A percentile compares a stretch with the other conserved stretches of the same genome.
Conservation (phyloP, 2,888 invertebrate genomes). For the Pandemis cinnamomeana region DNA sequence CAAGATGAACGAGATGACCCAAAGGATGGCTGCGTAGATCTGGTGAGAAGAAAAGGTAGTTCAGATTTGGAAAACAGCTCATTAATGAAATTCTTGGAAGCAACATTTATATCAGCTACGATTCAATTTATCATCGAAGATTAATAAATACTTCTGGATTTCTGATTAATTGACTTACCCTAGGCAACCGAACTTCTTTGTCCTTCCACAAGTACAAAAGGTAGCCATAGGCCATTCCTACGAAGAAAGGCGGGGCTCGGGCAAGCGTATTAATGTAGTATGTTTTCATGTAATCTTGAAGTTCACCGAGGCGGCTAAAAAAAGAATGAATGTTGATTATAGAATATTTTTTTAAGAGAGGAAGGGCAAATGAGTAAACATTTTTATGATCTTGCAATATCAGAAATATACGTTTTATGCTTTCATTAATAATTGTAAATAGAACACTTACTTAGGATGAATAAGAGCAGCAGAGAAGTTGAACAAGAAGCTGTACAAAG, state of each 20-base stretch:
- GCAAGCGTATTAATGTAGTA: conserved; percentile 66
- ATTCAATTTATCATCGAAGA: no score
- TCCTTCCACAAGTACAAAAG: conserved; percentile 58
- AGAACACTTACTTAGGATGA: conserved; percentile 67
- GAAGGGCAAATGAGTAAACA: no score
- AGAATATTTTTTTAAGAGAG: no score
- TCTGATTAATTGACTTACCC: conserved; percentile 46
- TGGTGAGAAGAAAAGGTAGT: conserved; percentile 45
- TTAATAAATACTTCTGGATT: background rate
- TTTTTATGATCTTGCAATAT: no score
- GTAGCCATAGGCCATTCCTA: conserved; percentile 68
- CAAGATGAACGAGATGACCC: conserved; percentile 55
- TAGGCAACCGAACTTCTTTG: conserved; percentile 54
- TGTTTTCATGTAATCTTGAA: conserved; percentile 45
- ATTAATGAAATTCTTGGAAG: no score
- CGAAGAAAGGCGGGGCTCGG: conserved; percentile 64
- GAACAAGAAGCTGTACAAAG: conserved; percentile 62
- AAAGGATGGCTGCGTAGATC: conserved; percentile 54
- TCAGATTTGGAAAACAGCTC: background rate
- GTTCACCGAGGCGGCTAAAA: conserved; percentile 50
- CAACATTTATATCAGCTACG: no score
- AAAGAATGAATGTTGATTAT: conserved; percentile 16
- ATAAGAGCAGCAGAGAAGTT: conserved; percentile 64
- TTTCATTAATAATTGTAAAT: no score
- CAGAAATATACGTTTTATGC: no score